A percentile compares a stretch with the other conserved stretches of the same genome.
phyloP scores from a whole-genome alignment of 2,797 vertebrate genomes.

The Oceanodroma leucorhoa region DNA sequence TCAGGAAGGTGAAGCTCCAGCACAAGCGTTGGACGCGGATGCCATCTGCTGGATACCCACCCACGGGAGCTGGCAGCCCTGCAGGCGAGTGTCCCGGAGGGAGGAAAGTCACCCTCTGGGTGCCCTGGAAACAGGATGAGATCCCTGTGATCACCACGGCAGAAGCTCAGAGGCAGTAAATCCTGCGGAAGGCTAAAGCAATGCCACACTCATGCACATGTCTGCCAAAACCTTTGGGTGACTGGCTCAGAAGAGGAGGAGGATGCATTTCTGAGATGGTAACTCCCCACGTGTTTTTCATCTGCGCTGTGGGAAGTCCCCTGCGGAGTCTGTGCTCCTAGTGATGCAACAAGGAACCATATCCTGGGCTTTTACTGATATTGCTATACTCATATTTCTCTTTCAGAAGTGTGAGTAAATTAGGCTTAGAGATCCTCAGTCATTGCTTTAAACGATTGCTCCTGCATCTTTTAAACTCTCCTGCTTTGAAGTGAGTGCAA shows the following conservation, averaged over 20 bases:
- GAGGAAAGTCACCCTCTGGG: not conserved
- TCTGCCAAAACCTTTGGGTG: not conserved
- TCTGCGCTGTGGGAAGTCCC: not conserved
- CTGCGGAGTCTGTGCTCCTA: not conserved
- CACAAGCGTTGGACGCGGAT: not conserved
- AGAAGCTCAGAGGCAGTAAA: not conserved
- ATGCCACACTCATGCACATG: not conserved
- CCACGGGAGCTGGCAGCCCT: not conserved
- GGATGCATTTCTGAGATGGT: not conserved
- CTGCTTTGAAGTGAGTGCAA: not conserved
- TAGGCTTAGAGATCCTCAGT: not conserved
- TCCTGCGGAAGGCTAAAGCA: not conserved
- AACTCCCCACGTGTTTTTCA: not conserved
- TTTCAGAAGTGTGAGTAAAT: not conserved
- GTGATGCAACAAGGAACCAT: not conserved
- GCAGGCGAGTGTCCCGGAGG: fast-evolving
- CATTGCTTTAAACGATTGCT: not conserved
- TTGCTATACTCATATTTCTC: not conserved
- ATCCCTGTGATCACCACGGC: not conserved
- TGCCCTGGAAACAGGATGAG: not conserved
- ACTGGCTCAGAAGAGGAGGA: not conserved
- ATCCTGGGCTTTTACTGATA: not conserved
- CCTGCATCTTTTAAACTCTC: not conserved
- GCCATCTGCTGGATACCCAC: constrained; percentile 50
- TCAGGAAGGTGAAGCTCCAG: not conserved